These are phyloP conservation scores for Plusia festucae DNA, from an alignment of 2,888 invertebrate genomes.

Conservation along the genomic window DNA sequence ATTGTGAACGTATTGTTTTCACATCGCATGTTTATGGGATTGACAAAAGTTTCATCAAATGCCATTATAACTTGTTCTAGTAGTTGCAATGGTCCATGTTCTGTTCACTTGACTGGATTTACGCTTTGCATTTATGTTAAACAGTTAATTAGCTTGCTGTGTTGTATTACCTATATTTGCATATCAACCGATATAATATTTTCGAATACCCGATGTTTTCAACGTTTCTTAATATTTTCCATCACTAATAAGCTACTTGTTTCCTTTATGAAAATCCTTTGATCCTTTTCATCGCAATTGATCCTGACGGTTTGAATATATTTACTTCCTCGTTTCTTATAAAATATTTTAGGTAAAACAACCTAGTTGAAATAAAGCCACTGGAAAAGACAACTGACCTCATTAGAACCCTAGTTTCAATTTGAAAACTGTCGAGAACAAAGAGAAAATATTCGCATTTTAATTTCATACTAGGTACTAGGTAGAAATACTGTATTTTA, in stretches of 20 bases:
- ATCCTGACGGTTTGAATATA: neutral
- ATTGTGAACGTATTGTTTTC: conserved; percentile 34
- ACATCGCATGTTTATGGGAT: conserved; percentile 25
- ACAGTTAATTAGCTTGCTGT: conserved; percentile 6
- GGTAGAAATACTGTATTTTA: too few relatives aligned
- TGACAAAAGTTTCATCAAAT: conserved; percentile 34
- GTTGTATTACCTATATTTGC: conserved; percentile 17
- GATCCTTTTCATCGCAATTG: neutral
- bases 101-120: conserved; percentile 7
- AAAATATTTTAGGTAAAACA: neutral
- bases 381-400: conserved; percentile 4
- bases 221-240: neutral
- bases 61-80: conserved; percentile 9
- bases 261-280: conserved; percentile 12
- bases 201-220: neutral
- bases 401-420: conserved; percentile 4
- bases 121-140: conserved; percentile 16
- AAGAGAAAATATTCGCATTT: neutral
- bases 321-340: neutral
- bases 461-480: too few relatives aligned
- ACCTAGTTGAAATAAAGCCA: neutral
- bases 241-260: conserved; percentile 3
- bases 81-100: conserved; percentile 7
- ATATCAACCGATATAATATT: conserved; percentile 16
- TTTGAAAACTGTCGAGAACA: neutral